Evolutionary conservation across 2,113 vertebrate genomes (phyloP).

Genomic region (Siphamia tubifer): DNA sequence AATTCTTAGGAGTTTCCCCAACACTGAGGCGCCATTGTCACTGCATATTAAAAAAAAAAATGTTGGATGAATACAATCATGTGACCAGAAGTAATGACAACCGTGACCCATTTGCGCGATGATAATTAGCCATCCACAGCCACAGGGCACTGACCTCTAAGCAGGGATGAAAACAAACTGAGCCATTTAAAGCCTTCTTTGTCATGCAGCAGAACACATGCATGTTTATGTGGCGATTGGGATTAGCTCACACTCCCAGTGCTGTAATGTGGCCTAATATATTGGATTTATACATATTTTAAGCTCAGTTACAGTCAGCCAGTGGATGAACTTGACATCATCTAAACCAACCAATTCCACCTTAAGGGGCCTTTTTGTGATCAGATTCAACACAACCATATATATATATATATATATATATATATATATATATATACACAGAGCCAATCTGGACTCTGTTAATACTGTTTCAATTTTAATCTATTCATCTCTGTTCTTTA

Average conservation of each 20-base stretch:
- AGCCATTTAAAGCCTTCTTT: slow-evolving; percentile 33
- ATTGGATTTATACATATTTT: neutral
- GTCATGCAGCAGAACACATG: slow-evolving; percentile 4
- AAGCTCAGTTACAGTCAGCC: neutral
- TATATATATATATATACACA: too few relatives aligned
- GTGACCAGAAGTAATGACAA: slow-evolving; percentile 74
- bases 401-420: too few relatives aligned
- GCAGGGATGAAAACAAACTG: slow-evolving; percentile 46
- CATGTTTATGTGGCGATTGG: neutral
- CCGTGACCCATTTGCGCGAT: slow-evolving; percentile 64
- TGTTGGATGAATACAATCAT: slow-evolving; percentile 57
- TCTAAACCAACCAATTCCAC: slow-evolving; percentile 15
- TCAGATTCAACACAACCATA: slow-evolving; percentile 42
- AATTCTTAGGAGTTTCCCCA: slow-evolving; percentile 45
- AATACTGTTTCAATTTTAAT: too few relatives aligned
- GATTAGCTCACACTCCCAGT: neutral
- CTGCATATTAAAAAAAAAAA: slow-evolving; percentile 14
- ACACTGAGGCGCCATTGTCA: slow-evolving; percentile 54
- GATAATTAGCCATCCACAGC: slow-evolving; percentile 64
- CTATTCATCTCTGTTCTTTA: too few relatives aligned
- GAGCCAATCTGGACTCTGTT: too few relatives aligned
- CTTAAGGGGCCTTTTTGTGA: slow-evolving; percentile 25
- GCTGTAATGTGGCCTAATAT: neutral
- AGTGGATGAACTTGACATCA: neutral
- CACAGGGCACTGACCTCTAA: slow-evolving; percentile 63